These are phyloP conservation scores for Merodon equestris DNA, from an alignment of 2,888 invertebrate genomes.

Conservation along the genomic window DNA sequence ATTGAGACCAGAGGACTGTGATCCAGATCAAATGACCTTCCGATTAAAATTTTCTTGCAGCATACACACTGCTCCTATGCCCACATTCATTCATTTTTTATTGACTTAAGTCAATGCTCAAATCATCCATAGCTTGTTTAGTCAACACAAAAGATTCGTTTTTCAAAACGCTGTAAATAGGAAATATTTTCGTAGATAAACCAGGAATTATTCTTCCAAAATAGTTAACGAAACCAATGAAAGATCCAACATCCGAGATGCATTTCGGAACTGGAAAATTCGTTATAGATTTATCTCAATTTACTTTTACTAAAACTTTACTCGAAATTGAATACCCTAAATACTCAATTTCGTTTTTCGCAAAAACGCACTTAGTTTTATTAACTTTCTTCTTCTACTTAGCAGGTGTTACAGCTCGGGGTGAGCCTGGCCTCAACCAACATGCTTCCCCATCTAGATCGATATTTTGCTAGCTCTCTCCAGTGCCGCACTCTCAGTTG, in stretches of 20 bases:
- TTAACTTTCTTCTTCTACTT: no score
- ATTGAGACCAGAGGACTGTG: slow-evolving; percentile 72
- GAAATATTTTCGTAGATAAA: slow-evolving; percentile 11
- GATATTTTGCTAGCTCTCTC: no score
- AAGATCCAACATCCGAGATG: slow-evolving; percentile 68
- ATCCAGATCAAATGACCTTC: slow-evolving; percentile 47
- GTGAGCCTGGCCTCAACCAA: no score
- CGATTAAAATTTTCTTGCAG: slow-evolving; percentile 16
- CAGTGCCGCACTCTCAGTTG: no score
- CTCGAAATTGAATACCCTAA: background rate
- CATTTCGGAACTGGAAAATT: slow-evolving; percentile 57
- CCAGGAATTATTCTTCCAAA: slow-evolving; percentile 20
- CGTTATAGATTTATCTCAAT: no score
- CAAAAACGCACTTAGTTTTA: slow-evolving; percentile 69
- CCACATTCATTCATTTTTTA: background rate
- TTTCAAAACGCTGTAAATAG: no score
- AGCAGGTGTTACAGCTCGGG: no score
- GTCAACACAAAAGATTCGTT: slow-evolving; percentile 7
- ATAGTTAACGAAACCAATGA: slow-evolving; percentile 51
- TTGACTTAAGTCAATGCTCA: slow-evolving; percentile 7
- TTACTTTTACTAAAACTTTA: slow-evolving; percentile 1
- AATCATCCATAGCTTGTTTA: slow-evolving; percentile 1
- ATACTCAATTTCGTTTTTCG: slow-evolving; percentile 34
- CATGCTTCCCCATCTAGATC: no score
- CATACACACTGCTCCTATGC: slow-evolving; percentile 9